Base-by-base conservation (phyloP, 2,113 vertebrate species). In the Fregata magnificens region DNA sequence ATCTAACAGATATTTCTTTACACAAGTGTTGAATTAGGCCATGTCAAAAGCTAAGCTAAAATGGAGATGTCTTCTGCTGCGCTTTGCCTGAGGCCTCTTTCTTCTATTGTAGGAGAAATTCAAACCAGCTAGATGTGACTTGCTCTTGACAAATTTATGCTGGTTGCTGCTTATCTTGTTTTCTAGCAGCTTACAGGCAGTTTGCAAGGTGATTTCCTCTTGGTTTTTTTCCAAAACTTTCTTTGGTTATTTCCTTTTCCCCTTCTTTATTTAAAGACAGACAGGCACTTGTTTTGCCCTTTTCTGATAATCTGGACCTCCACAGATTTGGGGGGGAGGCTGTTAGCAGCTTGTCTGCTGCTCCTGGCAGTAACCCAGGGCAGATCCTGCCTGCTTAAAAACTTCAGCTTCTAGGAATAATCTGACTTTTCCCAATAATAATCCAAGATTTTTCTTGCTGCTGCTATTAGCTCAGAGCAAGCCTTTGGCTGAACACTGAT, bases 171-270 rank as follows among this genome's bases (percentile, higher is more conserved):
- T 85, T 82, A 79, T 89, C 78, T 93, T 78, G 73, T 71, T 81
- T 89, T 79, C 52, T 82, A 0, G 6, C 88, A 76, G 42, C 28
- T 92, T 50, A 20, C 79, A 32, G 67, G 42, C 25, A 45, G 9
- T 90, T 94, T 82, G 66, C 38, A 36, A 66, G 69, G 63, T 87
- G 84, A 66, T 94, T 84, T 95, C 76, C 55, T 86, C 69, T 53
- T 80, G 20, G n/a, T n/a, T 25, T 59, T 90, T 67, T 74, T 19
- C 76, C 10, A 6, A 18, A 65, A 88, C 55, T 26, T 45, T 91
- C 13, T 76, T 38, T 38, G 17, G 16, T 45, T 45, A 3, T 50
- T 66, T 69, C 62, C 58, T 76, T 82, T 58, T 29, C 17, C 26
- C 10, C 31, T n/a, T 12, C 25, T 76, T 69, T 67, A 55, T 26